These are phyloP conservation scores for Porphyrio hochstetteri DNA, from an alignment of 2,113 vertebrate species.

Conservation along the genomic window DNA sequence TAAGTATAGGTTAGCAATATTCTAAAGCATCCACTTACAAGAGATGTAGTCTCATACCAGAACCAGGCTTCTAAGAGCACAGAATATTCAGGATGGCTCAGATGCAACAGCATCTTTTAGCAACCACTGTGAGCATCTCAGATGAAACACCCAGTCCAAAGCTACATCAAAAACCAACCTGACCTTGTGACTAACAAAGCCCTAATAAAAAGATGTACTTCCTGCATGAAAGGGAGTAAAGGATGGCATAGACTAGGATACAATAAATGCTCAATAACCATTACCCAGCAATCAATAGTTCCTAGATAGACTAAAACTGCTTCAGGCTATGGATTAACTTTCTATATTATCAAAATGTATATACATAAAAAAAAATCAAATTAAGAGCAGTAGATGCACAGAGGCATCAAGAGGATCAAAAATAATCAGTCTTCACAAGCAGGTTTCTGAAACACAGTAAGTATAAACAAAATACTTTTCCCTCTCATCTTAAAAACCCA, in stretches of 20 bases:
- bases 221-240: not conserved
- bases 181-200: not conserved
- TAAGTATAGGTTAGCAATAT: not conserved
- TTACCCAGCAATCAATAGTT: not conserved
- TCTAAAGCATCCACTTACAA: not conserved
- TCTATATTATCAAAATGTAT: not conserved
- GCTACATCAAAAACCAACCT: not conserved
- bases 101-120: not conserved
- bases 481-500: not conserved
- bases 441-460: not conserved
- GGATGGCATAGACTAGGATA: not conserved
- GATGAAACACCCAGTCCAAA: not conserved
- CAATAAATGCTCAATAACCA: not conserved
- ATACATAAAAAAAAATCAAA: not conserved
- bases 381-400: not conserved
- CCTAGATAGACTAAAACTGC: not conserved
- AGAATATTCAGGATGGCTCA: not conserved
- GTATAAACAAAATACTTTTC: not conserved
- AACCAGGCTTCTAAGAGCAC: not conserved
- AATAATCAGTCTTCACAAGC: not conserved
- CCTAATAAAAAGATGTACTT: fast-evolving
- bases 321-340: not conserved
- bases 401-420: not conserved
- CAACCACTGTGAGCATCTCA: not conserved
- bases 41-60: not conserved